Conservation (phyloP, 2,888 invertebrate genomes). For the Harpalus rubripes region DNA sequence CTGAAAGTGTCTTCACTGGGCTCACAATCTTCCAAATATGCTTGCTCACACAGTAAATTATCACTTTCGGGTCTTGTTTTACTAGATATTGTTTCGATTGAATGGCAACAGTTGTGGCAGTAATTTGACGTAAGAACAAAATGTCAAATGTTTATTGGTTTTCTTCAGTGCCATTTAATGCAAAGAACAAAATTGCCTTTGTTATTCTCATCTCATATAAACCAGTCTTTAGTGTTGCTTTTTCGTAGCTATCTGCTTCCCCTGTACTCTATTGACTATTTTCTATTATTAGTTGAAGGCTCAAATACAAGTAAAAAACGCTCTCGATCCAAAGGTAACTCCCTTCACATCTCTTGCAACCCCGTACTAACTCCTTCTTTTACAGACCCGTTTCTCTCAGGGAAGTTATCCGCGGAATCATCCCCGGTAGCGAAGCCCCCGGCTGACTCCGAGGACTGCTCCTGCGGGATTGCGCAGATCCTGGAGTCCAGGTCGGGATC, state of each 20-base stretch:
- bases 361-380: slow-evolving; percentile 63
- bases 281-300: slow-evolving; percentile 56
- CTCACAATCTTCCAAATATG: too few species aligned
- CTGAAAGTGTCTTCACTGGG: too few species aligned
- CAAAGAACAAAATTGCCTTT: not conserved
- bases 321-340: slow-evolving; percentile 47
- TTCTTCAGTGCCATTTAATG: too few species aligned
- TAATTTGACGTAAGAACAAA: too few species aligned
- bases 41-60: too few species aligned
- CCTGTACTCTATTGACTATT: slow-evolving; percentile 47
- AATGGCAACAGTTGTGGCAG: too few species aligned
- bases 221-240: not conserved
- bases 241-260: slow-evolving; percentile 17
- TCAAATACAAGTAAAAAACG: slow-evolving; percentile 59
- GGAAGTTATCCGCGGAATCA: slow-evolving; percentile 75
- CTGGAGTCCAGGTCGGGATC: slow-evolving; percentile 83
- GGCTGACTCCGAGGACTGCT: slow-evolving; percentile 81
- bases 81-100: too few species aligned
- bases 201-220: not conserved
- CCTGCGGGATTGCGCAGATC: slow-evolving; percentile 83
- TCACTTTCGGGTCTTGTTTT: too few species aligned
- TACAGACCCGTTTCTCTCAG: slow-evolving; percentile 81
- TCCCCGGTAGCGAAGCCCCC: slow-evolving; percentile 40
- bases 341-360: too few species aligned
- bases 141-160: too few species aligned